Conservation (phyloP, 2,113 vertebrate species). For the Carassius carassius region DNA sequence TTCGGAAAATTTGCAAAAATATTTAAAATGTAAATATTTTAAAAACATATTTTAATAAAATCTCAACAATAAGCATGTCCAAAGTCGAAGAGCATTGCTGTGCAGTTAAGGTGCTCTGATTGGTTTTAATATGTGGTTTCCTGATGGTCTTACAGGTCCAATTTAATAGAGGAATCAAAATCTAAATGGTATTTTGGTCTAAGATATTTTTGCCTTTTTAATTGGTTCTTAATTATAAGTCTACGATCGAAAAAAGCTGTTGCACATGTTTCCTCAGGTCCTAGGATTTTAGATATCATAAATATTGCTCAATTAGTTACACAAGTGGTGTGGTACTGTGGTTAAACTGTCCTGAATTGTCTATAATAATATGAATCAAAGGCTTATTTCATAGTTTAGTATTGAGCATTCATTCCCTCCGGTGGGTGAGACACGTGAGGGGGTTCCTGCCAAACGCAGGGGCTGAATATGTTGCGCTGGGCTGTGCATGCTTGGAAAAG, state of each 20-base stretch:
- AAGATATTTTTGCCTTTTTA: not conserved
- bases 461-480: conserved; percentile 49
- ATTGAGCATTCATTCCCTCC: conserved; percentile 22
- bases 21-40: no score
- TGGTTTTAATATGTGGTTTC: no score
- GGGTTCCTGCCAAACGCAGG: conserved; percentile 53
- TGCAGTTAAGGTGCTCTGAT: no score
- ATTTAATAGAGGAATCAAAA: no score
- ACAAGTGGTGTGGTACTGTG: not conserved
- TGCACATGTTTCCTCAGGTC: not conserved
- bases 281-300: not conserved
- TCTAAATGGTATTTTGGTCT: not conserved
- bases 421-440: conserved; percentile 45
- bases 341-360: not conserved
- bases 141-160: not conserved
- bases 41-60: no score
- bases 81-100: no score
- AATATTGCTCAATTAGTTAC: not conserved
- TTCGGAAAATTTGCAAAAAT: no score
- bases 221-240: not conserved
- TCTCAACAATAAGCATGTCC: no score
- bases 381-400: conserved; percentile 31
- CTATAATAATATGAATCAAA: conserved; percentile 30
- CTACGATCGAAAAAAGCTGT: not conserved
- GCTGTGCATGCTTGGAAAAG: conserved; percentile 71